A percentile compares a stretch with the other conserved stretches of the same genome.
Conservation (phyloP, 2,113 vertebrate species). For the Takifugu flavidus region DNA sequence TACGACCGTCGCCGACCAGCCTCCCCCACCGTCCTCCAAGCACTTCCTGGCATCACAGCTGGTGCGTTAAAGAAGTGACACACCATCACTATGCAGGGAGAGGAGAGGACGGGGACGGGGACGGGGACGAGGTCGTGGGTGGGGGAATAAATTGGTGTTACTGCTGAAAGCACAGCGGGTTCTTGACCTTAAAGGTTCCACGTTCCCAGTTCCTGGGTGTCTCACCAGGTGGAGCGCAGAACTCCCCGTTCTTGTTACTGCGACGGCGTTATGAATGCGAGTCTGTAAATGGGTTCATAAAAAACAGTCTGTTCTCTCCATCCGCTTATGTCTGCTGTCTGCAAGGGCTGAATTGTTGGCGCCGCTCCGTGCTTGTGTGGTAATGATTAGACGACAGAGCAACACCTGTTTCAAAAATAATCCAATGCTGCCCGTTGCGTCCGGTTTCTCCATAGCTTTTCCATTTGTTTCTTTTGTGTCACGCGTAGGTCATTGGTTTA, state of each 20-base stretch:
- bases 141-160: no score
- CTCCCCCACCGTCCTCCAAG: constrained; percentile 3
- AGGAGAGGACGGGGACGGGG: not conserved
- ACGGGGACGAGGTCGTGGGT: not conserved
- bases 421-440: no score
- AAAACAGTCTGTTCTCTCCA: constrained; percentile 30
- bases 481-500: no score
- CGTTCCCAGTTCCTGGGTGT: not conserved
- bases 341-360: not conserved
- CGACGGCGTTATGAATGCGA: constrained; percentile 6
- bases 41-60: constrained; percentile 4
- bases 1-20: constrained; percentile 17
- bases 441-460: no score
- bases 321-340: constrained; percentile 7
- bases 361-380: no score
- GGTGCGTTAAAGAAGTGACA: constrained; percentile 11
- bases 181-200: not conserved
- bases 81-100: not conserved
- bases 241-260: constrained; percentile 28
- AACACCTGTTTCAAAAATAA: no score
- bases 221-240: constrained; percentile 1
- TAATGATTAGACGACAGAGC: no score
- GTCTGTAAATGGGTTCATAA: constrained; percentile 29
- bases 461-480: no score
- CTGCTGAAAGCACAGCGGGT: not conserved